Conservation (phyloP, 1,140 invertebrate species). For the Belonocnema kinseyi region DNA sequence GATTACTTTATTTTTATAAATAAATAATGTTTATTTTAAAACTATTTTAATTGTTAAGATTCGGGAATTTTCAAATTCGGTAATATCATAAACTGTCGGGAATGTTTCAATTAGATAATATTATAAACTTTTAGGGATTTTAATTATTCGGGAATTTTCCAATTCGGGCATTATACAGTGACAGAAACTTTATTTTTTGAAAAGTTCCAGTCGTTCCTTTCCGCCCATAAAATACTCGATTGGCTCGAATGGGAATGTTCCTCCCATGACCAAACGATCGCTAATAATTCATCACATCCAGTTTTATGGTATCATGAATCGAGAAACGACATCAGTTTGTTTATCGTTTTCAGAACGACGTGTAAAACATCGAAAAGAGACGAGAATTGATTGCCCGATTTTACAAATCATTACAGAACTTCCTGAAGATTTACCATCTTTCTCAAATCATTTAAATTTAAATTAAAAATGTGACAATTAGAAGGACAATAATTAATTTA, state of each 20-base stretch:
- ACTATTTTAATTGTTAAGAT: too few species aligned
- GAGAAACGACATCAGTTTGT: constrained; percentile 18
- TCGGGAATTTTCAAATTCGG: too few species aligned
- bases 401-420: too few species aligned
- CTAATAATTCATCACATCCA: constrained; percentile 20
- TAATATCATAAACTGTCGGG: too few species aligned
- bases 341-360: constrained; percentile 26
- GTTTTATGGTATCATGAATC: constrained; percentile 27
- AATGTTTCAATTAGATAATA: too few species aligned
- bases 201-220: neutral
- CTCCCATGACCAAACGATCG: neutral
- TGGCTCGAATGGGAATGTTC: neutral
- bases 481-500: too few species aligned
- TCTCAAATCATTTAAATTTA: neutral
- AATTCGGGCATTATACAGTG: too few species aligned
- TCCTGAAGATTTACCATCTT: neutral
- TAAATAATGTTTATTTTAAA: too few species aligned
- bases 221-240: constrained; percentile 1
- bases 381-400: constrained; percentile 16
- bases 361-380: constrained; percentile 15
- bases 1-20: too few species aligned
- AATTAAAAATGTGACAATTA: neutral
- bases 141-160: too few species aligned
- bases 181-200: too few species aligned
- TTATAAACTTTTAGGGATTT: too few species aligned